Evolutionary conservation across 2,888 invertebrate species (phyloP), one percentile per base, ranked within the genome.

Genomic region (Agrotis exclamationis): DNA sequence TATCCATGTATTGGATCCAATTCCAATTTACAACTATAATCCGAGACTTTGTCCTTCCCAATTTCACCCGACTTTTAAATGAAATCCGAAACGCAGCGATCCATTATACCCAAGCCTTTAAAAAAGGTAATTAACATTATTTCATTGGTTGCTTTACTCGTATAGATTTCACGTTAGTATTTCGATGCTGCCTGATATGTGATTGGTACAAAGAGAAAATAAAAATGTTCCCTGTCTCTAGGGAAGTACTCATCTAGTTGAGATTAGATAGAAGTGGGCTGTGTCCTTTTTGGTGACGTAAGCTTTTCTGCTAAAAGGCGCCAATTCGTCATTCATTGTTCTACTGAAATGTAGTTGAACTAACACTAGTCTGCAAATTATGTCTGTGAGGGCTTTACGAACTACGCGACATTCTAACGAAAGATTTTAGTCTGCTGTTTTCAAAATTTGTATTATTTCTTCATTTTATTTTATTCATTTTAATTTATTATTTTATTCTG

Each of bases 1-100:
- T 54, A 62, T 57, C 56, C 53, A 79, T 71, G 80, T 76, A 71
- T 70, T 53, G 63, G 65, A 57, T 65, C 66, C 76, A 68, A 76
- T 79, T 76, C 76, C 76, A 80, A 79, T 80, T 80, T 71, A 54
- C 67, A 68, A 67, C 76, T 76, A 68, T 79, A 79, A 79, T 79
- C 64, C 67, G 71, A 71, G 64, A 71, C 51, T 68, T 39, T 50
- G 71, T 67, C 62, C 63, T 63, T 28, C 51, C 44, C 80, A 56
- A 70, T 65, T 79, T 39, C 39, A 66, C 33, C 47, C 47, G 20
- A 76, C 16, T 67, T 67, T 67, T 64, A 64, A 79, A 67, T 79
- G 33, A 65, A 72, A 76, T 64, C n/a, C 57, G 33, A 60, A 70
- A 59, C 48, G 44, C 28, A 54, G 16, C 39, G 50, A 70, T 71